Conservation (phyloP, 2,113 vertebrate species). For the Sceloporus tristichus region DNA sequence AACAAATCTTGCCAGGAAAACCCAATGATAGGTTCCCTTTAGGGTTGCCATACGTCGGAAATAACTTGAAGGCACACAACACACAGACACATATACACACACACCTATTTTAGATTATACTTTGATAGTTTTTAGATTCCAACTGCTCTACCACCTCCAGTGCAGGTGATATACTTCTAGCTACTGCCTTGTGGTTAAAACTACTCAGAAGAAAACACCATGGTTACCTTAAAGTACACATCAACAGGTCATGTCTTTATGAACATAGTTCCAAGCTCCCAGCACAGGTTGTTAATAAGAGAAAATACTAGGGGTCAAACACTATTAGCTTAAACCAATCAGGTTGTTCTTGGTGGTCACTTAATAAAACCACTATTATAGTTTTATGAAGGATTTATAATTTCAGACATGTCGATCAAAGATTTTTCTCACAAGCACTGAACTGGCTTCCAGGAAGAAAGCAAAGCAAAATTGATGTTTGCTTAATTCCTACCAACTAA, state of each 20-base stretch:
- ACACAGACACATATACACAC: background rate
- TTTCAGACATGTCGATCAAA: constrained; percentile 38
- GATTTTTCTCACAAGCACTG: constrained; percentile 50
- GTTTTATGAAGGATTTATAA: constrained; percentile 46
- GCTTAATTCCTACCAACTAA: constrained; percentile 35
- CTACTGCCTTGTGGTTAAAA: background rate
- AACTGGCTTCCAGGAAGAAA: constrained; percentile 37
- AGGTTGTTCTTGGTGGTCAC: background rate
- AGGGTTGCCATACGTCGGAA: no score
- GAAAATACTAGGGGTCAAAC: background rate
- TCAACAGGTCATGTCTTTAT: constrained; percentile 3
- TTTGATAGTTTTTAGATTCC: background rate
- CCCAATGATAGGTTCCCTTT: no score
- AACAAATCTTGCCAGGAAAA: no score
- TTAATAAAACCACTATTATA: constrained; percentile 16
- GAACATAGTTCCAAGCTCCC: background rate
- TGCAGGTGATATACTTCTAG: background rate
- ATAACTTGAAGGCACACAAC: no score
- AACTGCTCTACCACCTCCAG: background rate
- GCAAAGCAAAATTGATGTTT: constrained; percentile 46
- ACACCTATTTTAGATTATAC: background rate
- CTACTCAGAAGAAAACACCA: constrained; percentile 12
- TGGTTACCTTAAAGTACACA: background rate
- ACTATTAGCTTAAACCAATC: constrained; percentile 10
- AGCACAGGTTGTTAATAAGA: background rate